phyloP scores from a whole-genome alignment of 2,888 invertebrate genomes.

The Myopa testacea region DNA sequence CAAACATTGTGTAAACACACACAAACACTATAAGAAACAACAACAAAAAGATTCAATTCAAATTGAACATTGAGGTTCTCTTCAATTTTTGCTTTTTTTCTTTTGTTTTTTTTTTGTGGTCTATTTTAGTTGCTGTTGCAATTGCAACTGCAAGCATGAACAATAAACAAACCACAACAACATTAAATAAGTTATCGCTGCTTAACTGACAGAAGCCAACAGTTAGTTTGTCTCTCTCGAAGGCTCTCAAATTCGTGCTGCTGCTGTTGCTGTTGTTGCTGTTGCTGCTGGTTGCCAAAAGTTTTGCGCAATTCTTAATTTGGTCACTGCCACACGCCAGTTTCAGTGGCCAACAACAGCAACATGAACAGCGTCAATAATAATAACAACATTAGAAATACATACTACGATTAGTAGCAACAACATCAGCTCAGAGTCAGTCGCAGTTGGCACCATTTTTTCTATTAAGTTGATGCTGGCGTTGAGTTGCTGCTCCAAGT shows the following conservation, averaged over 20 bases:
- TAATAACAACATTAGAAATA: neutral
- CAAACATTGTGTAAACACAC: no score
- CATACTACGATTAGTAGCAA: neutral
- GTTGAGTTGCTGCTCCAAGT: neutral
- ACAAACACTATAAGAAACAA: no score
- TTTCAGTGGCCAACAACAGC: slow-evolving; percentile 18
- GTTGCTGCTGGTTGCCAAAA: slow-evolving; percentile 26
- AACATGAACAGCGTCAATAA: slow-evolving; percentile 3
- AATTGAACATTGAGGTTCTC: no score
- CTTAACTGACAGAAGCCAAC: neutral
- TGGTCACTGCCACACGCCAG: slow-evolving; percentile 44
- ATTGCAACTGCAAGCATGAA: neutral
- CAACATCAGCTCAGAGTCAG: neutral
- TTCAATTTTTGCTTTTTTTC: no score
- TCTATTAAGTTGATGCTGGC: neutral
- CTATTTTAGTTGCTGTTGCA: neutral
- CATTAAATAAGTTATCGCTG: slow-evolving; percentile 20
- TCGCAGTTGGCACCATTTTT: slow-evolving; percentile 10
- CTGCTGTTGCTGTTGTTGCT: slow-evolving; percentile 4
- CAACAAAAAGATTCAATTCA: no score
- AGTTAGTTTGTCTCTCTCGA: neutral
- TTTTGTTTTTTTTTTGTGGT: neutral
- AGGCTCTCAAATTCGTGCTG: neutral
- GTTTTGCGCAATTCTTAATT: slow-evolving; percentile 41
- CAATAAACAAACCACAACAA: neutral